Evolutionary conservation across 2,113 vertebrate genomes (phyloP).

Genomic region (Ursus arctos): DNA sequence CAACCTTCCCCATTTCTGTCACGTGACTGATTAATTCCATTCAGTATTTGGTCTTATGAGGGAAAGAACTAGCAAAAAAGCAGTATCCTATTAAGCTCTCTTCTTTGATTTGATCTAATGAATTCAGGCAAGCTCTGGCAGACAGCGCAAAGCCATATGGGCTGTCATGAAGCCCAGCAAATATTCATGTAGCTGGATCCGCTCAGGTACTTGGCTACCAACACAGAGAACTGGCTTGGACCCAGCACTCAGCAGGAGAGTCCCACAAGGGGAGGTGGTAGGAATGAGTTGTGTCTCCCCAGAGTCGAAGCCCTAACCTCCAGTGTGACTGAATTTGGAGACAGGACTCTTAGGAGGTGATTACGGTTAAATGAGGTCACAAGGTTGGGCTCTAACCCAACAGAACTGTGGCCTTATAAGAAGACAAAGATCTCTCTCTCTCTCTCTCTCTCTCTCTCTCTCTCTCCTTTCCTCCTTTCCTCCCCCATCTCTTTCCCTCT

Average conservation of each 20-base stretch:
- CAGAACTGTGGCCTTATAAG: background rate
- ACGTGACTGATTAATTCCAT: background rate
- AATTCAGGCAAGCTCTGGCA: conserved; percentile 72
- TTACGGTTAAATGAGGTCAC: background rate
- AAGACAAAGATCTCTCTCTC: background rate
- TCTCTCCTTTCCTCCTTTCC: background rate
- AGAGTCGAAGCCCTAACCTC: background rate
- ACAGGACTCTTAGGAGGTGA: background rate
- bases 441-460: too few relatives aligned
- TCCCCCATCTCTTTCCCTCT: too few relatives aligned
- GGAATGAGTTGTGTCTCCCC: background rate
- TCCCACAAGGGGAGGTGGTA: background rate
- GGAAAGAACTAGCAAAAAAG: conserved; percentile 42
- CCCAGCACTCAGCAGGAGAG: background rate
- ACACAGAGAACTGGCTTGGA: conserved; percentile 39
- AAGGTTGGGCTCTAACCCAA: background rate
- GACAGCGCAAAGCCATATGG: conserved; percentile 70
- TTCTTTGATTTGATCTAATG: conserved; percentile 71
- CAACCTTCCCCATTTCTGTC: background rate
- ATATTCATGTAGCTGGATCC: conserved; percentile 71
- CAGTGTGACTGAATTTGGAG: background rate
- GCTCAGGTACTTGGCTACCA: conserved; percentile 64
- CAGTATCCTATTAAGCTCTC: conserved; percentile 21
- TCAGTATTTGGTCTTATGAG: background rate
- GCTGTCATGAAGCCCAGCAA: conserved; percentile 64